Conservation (phyloP, 2,888 invertebrate species). For the Macrosoma leucophasiata region DNA sequence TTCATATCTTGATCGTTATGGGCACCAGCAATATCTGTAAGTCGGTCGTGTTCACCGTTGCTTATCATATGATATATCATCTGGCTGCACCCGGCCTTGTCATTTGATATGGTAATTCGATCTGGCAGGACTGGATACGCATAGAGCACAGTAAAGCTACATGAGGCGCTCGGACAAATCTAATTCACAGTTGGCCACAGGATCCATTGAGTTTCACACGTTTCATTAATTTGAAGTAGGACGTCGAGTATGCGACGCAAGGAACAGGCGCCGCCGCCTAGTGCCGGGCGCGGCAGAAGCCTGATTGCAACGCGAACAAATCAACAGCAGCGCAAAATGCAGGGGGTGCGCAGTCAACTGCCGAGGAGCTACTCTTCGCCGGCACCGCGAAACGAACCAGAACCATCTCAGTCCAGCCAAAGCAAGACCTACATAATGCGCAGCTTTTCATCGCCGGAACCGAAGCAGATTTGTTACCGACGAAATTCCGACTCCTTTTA, state of each 20-base stretch:
- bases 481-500: slow-evolving; percentile 56
- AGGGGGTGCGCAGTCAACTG: slow-evolving; percentile 43
- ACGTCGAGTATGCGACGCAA: slow-evolving; percentile 49
- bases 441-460: slow-evolving; percentile 61
- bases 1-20: slow-evolving; percentile 3
- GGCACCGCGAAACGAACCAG: slow-evolving; percentile 44
- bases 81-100: slow-evolving; percentile 56
- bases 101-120: slow-evolving; percentile 60
- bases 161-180: slow-evolving; percentile 38
- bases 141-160: slow-evolving; percentile 54
- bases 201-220: slow-evolving; percentile 46
- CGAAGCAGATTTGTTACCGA: slow-evolving; percentile 47
- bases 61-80: slow-evolving; percentile 68
- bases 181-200: slow-evolving; percentile 43
- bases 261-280: slow-evolving; percentile 40
- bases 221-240: slow-evolving; percentile 24
- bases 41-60: slow-evolving; percentile 58
- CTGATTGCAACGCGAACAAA: slow-evolving; percentile 56
- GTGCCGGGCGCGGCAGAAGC: slow-evolving; percentile 47
- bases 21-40: slow-evolving; percentile 28
- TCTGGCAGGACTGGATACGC: slow-evolving; percentile 49
- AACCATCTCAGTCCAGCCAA: slow-evolving; percentile 31
- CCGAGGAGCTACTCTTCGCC: slow-evolving; percentile 66
- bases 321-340: slow-evolving; percentile 54
- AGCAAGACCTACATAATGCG: slow-evolving; percentile 49